Base-by-base conservation (phyloP, 1,140 invertebrate genomes). In the Carcinoscorpius rotundicauda region DNA sequence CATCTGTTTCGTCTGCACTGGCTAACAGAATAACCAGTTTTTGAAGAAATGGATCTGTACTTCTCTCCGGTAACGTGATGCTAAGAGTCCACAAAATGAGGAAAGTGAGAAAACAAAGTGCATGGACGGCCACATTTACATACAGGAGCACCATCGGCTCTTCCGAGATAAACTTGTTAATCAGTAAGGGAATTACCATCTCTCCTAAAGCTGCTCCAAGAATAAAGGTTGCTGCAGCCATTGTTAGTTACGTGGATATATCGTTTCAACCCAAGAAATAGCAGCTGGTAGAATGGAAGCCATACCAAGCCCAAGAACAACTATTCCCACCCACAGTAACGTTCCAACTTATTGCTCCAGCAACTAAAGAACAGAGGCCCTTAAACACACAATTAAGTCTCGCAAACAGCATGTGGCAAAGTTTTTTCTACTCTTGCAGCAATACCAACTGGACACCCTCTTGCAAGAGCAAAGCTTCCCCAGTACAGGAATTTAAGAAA, bases 211-310 rank as follows among this genome's bases (percentile, higher is more conserved):
- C 76, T 3, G 76, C 78, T 3, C 78, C 76, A 4, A 80, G 68
- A 51, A 80, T 75, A 68, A 82, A 77, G n/a, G 78, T 71, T 6
- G 80, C 76, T 2, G 79, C 77, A 10, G 78, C 74, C 68, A n/a
- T 78, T 78, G 11, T 81, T 80, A 4, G 78, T 77, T 4, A 81
- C 72, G 55, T 75, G 74, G 51, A 81, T 76, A 67, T 80, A 78
- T 51, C 74, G 71, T 68, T 68, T 81, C 79, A n/a, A 78, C 73
- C 81, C 81, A 81, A 6, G 79, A 72, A n/a, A 82, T 73, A 51
- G 70, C 75, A 0, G 79, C 76, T 3, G 80, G 80, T 61, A 81
- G 79, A 6, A 80, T 75, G 6, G 80, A 79, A 2, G 80, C 79
- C 71, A 81, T 74, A 62, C 81, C 80, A 10, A 81, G 64, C 9